Evolutionary conservation across 2,888 invertebrate species (phyloP).

Genomic region (Cheilosia impressa): DNA sequence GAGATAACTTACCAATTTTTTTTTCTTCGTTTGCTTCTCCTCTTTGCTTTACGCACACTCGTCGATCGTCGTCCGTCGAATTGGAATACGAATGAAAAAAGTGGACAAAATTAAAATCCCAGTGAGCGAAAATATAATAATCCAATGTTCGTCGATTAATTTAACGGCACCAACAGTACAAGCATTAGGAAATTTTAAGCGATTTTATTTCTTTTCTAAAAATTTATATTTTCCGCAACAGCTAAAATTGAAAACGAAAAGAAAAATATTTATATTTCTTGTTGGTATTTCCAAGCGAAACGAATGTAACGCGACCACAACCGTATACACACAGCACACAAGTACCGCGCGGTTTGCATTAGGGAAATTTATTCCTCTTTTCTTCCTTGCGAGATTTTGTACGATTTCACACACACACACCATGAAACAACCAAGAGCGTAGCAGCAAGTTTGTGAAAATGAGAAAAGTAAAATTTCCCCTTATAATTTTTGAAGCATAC

Average conservation of each 20-base stretch:
- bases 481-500: constrained; percentile 62
- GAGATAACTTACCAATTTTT: constrained; percentile 51
- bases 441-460: constrained; percentile 20
- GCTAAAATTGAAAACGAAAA: constrained; percentile 34
- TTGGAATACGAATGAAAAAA: constrained; percentile 28
- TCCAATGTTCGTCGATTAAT: constrained; percentile 46
- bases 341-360: constrained; percentile 32
- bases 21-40: constrained; percentile 1
- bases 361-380: constrained; percentile 35
- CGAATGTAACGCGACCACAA: constrained; percentile 60
- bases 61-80: constrained; percentile 4
- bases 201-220: constrained; percentile 11
- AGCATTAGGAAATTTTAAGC: constrained; percentile 17
- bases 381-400: constrained; percentile 11
- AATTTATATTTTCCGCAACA: constrained; percentile 2
- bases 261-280: neutral
- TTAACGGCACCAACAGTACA: constrained; percentile 10
- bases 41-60: constrained; percentile 32
- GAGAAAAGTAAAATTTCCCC: constrained; percentile 43
- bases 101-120: constrained; percentile 37
- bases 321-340: constrained; percentile 48
- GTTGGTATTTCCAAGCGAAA: neutral
- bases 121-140: constrained; percentile 21
- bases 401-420: constrained; percentile 46
- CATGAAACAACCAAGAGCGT: constrained; percentile 29